Evolutionary conservation across 2,113 vertebrate species (phyloP), one percentile per base, ranked within the genome.

Genomic region (Barbus barbus): DNA sequence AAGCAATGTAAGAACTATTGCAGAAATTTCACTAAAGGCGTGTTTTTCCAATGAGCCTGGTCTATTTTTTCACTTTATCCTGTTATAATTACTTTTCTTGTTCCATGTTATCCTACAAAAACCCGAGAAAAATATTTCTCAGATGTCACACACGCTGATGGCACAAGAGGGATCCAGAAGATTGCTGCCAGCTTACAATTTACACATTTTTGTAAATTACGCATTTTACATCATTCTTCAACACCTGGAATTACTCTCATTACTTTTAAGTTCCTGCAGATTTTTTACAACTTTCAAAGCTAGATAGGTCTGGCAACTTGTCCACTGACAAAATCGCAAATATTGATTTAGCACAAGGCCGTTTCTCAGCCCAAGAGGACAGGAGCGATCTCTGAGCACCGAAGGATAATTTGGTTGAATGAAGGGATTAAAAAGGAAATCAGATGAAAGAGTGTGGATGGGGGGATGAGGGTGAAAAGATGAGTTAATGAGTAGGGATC

Each of bases 401-500:
- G 6, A 13, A 9, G 16, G 79, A 85, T 84, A 46, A 85, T 87
- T 84, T 20, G 86, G 87, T 82, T 82, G 53, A 88, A 86, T 81
- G 83, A 53, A 85, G 82, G 79, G 84, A 86, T 90, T 86, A 88
- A 81, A 69, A 67, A 51, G 51, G 76, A 83, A 78, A 86, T 85
- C 60, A 60, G 86, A 87, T 81, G 56, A 82, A 89, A 84, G 83
- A 72, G 33, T 51, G 67, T 84, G 73, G 63, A 72, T 81, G 69
- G 83, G 82, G 80, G 84, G 53, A 85, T 80, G 44, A 86, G 81
- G 83, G 72, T 84, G 83, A 88, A 87, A 85, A 83, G 89, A 88
- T 89, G 65, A 86, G 85, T 88, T 90, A 86, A 84, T 89, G 87
- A 88, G 85, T 58, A 78, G 76, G 80, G 85, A 88, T 90, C 89